phyloP scores from a whole-genome alignment of 1,140 invertebrate genomes.

The Nixonia krombeini region DNA sequence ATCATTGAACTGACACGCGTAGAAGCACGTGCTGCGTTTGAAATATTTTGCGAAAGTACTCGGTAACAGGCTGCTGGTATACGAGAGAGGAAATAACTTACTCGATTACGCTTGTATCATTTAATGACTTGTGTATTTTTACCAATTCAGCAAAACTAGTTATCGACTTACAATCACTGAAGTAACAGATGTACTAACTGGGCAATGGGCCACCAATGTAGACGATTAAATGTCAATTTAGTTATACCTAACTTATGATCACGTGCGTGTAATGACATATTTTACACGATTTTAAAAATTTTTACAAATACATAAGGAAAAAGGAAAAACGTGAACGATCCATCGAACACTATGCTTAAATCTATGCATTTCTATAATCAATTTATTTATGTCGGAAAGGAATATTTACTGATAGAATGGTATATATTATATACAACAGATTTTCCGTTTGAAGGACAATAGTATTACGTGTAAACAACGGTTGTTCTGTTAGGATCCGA shows the following conservation, averaged over 20 bases:
- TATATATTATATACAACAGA: no score
- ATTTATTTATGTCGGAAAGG: no score
- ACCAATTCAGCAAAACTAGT: conserved; percentile 8
- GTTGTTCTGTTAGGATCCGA: no score
- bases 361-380: no score
- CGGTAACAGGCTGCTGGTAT: conserved; percentile 9
- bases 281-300: no score
- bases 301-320: no score
- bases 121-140: conserved; percentile 11
- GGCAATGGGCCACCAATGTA: not conserved
- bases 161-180: not conserved
- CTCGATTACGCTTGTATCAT: conserved; percentile 2
- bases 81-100: conserved; percentile 20
- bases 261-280: no score
- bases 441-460: no score
- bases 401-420: no score
- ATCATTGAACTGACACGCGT: conserved; percentile 45
- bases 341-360: no score
- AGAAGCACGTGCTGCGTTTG: conserved; percentile 41
- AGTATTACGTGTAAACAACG: no score
- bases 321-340: no score
- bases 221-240: not conserved
- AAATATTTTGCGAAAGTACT: conserved; percentile 31
- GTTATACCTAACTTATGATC: conserved; percentile 17
- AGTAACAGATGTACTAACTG: not conserved